A percentile compares a stretch with the other conserved stretches of the same genome.
Evolutionary conservation across 2,113 vertebrate species (phyloP).

Genomic region (Saguinus midas): DNA sequence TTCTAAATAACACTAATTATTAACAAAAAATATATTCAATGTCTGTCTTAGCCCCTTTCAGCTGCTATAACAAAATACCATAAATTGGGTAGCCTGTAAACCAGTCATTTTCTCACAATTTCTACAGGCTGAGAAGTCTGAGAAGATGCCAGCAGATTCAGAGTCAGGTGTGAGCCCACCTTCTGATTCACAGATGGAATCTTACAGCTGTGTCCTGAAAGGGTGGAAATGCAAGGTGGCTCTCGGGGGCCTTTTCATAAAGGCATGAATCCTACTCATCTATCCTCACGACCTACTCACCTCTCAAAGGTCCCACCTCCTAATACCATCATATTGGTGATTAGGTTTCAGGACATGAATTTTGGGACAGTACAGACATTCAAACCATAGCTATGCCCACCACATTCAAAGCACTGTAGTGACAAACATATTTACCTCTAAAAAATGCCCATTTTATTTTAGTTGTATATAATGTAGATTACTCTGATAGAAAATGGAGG

Average conservation of each 20-base stretch:
- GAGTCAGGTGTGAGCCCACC: neutral
- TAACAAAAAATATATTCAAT: slow-evolving; percentile 1
- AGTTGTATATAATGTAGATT: neutral
- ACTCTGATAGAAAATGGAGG: neutral
- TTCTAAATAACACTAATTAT: slow-evolving; percentile 35
- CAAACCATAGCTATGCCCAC: neutral
- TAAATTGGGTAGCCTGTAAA: neutral
- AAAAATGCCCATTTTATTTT: slow-evolving; percentile 19
- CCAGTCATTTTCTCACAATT: neutral
- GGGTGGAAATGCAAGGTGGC: neutral
- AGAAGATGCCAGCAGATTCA: neutral
- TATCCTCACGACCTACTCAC: neutral
- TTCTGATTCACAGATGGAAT: neutral
- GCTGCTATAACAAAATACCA: neutral
- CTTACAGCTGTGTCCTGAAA: neutral
- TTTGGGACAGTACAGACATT: neutral
- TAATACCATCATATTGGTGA: neutral
- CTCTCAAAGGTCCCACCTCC: neutral
- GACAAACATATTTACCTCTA: neutral
- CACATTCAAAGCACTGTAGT: neutral
- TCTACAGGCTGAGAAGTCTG: neutral
- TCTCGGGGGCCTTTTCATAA: neutral
- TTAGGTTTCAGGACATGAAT: neutral
- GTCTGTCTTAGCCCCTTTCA: neutral
- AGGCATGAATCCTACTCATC: neutral